Evolutionary conservation across 2,888 invertebrate genomes (phyloP).

Genomic region (Cerastis rubricosa): DNA sequence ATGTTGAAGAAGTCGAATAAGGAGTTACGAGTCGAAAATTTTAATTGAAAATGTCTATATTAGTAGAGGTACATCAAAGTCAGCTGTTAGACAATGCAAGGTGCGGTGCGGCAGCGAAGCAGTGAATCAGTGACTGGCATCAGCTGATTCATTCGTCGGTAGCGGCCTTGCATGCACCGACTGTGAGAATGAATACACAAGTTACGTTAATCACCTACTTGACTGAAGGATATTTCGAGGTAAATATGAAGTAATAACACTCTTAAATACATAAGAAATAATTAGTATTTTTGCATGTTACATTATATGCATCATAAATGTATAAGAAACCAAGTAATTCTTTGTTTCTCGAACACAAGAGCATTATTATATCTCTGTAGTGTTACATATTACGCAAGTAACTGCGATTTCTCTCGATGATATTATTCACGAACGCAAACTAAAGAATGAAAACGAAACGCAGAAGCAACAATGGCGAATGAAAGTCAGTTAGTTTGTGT

Average conservation of each 20-base stretch:
- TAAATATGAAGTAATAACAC: slow-evolving; percentile 67
- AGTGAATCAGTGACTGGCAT: slow-evolving; percentile 81
- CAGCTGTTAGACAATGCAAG: slow-evolving; percentile 80
- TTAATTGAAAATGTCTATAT: slow-evolving; percentile 66
- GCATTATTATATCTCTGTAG: slow-evolving; percentile 31
- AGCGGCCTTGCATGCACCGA: slow-evolving; percentile 83
- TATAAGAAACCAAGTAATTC: slow-evolving; percentile 36
- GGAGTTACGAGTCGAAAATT: slow-evolving; percentile 63
- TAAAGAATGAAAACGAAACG: slow-evolving; percentile 62
- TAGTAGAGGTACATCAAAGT: slow-evolving; percentile 69
- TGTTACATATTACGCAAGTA: slow-evolving; percentile 34
- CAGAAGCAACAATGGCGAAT: slow-evolving; percentile 79
- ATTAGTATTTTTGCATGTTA: slow-evolving; percentile 53
- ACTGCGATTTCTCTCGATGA: slow-evolving; percentile 62
- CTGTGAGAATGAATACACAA: slow-evolving; percentile 79
- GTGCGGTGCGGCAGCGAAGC: slow-evolving; percentile 72
- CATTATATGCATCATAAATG: slow-evolving; percentile 22
- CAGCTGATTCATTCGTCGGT: slow-evolving; percentile 86
- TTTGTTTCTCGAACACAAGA: slow-evolving; percentile 52
- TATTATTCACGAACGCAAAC: slow-evolving; percentile 49
- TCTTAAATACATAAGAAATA: slow-evolving; percentile 48
- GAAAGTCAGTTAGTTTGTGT: slow-evolving; percentile 78
- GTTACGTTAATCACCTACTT: slow-evolving; percentile 76
- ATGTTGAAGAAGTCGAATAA: slow-evolving; percentile 57
- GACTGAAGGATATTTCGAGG: slow-evolving; percentile 73